Conservation (phyloP, 2,797 vertebrate species). For the Coccyzus lansbergi region DNA sequence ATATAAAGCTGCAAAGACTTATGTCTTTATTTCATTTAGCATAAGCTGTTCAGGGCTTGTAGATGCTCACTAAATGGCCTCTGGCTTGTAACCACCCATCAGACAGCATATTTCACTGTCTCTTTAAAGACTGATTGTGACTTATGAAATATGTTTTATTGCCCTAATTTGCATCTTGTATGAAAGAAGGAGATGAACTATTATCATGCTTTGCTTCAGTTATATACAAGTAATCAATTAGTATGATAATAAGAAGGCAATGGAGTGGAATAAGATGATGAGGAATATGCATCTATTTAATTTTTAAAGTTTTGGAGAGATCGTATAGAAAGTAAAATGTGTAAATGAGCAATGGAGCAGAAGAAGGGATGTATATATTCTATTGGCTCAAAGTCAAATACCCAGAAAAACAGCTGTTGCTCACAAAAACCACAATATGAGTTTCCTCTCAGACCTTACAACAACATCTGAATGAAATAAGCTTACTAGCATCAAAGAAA, state of each 20-base stretch:
- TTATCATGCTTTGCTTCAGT: slow-evolving; percentile 7
- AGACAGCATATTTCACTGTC: background rate
- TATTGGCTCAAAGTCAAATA: background rate
- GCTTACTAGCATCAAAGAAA: background rate
- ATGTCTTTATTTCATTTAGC: no score
- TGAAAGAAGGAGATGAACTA: background rate
- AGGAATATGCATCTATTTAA: slow-evolving; percentile 2
- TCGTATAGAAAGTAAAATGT: slow-evolving; percentile 14
- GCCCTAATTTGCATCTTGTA: slow-evolving; percentile 12
- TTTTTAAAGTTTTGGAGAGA: background rate
- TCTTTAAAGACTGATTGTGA: background rate
- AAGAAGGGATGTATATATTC: background rate
- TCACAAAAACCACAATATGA: background rate
- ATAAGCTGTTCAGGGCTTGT: no score
- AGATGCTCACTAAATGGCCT: no score
- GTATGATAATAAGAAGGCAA: slow-evolving; percentile 52
- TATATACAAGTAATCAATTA: slow-evolving; percentile 54
- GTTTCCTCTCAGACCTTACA: background rate
- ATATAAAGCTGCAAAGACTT: no score
- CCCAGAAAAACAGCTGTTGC: background rate
- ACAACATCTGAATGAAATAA: background rate
- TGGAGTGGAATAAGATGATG: slow-evolving; percentile 37
- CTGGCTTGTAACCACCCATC: no score
- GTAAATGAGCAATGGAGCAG: background rate
- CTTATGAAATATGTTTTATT: slow-evolving; percentile 1